These are phyloP conservation scores for Nemopilema nomurai DNA, from an alignment of 30 jellyfish, hydroid and myxozoan species.

Conservation along the genomic window DNA sequence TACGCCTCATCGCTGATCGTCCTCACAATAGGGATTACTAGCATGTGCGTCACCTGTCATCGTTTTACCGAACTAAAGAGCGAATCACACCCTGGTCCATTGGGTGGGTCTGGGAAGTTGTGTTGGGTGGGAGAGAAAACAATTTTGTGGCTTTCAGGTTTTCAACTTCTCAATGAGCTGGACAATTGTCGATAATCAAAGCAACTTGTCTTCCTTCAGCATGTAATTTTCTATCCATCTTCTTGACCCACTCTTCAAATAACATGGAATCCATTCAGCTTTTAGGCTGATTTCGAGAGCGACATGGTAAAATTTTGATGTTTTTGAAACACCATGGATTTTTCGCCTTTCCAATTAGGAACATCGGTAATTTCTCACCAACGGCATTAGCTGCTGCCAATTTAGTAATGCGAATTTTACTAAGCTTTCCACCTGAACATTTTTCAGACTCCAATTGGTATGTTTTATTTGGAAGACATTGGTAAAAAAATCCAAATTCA, in stretches of 20 bases:
- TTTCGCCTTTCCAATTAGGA: slow-evolving; percentile 30
- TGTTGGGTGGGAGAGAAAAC: slow-evolving; percentile 68
- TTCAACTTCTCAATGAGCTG: slow-evolving; percentile 65
- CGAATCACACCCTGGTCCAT: slow-evolving; percentile 79
- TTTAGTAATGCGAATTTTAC: slow-evolving; percentile 46
- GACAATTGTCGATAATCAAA: slow-evolving; percentile 59
- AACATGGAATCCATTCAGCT: slow-evolving; percentile 61
- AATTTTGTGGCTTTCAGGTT: slow-evolving; percentile 55
- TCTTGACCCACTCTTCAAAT: slow-evolving; percentile 76
- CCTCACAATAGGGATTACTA: no score
- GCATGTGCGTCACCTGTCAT: no score
- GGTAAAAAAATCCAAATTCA: slow-evolving; percentile 59
- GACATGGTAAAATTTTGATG: slow-evolving; percentile 16
- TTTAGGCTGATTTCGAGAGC: slow-evolving; percentile 21
- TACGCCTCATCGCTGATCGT: no score
- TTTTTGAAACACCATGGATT: slow-evolving; percentile 39
- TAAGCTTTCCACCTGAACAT: slow-evolving; percentile 48
- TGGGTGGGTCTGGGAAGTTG: slow-evolving; percentile 73
- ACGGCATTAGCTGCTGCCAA: slow-evolving; percentile 62
- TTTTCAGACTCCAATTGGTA: slow-evolving; percentile 23
- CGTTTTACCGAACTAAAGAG: no score
- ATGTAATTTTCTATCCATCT: slow-evolving; percentile 56
- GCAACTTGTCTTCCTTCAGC: slow-evolving; percentile 54
- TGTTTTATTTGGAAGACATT: slow-evolving; percentile 4
- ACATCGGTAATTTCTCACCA: slow-evolving; percentile 63